Base-by-base conservation (phyloP, 2,888 invertebrate genomes). In the Sarcophaga rosellei region DNA sequence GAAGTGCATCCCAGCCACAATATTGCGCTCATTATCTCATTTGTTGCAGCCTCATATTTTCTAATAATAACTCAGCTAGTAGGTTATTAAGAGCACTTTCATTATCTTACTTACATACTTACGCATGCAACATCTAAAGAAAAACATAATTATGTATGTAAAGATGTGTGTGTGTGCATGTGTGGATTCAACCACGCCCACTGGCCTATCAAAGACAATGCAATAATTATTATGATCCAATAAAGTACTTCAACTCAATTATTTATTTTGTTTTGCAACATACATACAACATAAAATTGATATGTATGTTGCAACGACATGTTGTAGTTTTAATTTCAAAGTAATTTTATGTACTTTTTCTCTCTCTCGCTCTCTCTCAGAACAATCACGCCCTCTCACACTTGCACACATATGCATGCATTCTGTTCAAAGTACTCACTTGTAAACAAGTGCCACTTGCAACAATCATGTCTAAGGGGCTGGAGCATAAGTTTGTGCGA, bases 181-280 rank as follows among this genome's bases (percentile, higher is more conserved):
- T 35, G 35, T 35, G 8, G 10, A 10, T 35, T 35, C 8, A 15
- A 53, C 23, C 65, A 59, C 80, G 80, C 80, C 80, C 21, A 20
- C 66, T 72, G 25, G 17, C 57, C 57, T 57, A 70, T 75, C 75
- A 70, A 69, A 70, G 20, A 70, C 63, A 75, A 75, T 35, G 35
- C 35, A 65, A 53, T 65, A 45, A 53, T 68, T 12, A 68, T 68
- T 68, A 73, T 61, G 45, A 65, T 66, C 72, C 66, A 53, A 66
- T 59, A 70, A 75, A 84, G 70, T 76, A 70, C 79, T 84, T 79
- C 79, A 79, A 75, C 84, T 69, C 70, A 84, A 75, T 84, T 79
- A 79, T 84, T 79, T 79, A 74, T 75, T 84, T 84, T 21, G 47
- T 25, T 25, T 25, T 25, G 25, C 68, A 83, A 74, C 83, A 78